A percentile compares a stretch with the other conserved stretches of the same genome.
phyloP scores from a whole-genome alignment of 1,140 invertebrate genomes.

The Zaprionus inermis region DNA sequence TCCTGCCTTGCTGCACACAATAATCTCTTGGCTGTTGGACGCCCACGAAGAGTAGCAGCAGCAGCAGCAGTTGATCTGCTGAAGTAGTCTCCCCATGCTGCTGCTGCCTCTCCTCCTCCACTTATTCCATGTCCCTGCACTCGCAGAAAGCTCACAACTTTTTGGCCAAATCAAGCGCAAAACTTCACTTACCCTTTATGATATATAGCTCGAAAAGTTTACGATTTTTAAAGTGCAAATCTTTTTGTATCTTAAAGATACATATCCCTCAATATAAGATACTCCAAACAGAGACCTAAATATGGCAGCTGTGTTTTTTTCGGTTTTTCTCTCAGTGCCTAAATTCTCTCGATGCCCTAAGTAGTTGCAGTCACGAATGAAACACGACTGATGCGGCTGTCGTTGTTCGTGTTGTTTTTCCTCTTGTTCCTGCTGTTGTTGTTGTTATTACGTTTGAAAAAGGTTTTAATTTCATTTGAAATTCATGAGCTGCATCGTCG shows the following conservation, averaged over 20 bases:
- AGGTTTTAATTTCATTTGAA: constrained; percentile 75
- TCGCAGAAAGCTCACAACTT: constrained; percentile 1
- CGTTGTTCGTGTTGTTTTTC: background rate
- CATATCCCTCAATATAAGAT: background rate
- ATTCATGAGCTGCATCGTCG: constrained; percentile 70
- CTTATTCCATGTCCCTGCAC: background rate
- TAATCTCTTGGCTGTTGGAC: constrained; percentile 53
- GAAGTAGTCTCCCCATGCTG: constrained; percentile 1
- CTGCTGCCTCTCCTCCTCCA: too few relatives aligned
- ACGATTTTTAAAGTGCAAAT: background rate
- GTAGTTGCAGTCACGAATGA: constrained; percentile 42
- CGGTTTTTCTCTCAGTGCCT: background rate
- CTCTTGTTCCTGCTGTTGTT: constrained; percentile 17
- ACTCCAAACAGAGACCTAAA: background rate
- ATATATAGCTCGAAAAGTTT: background rate
- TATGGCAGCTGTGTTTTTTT: background rate
- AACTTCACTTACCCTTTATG: background rate
- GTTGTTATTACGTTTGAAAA: constrained; percentile 53
- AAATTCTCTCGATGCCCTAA: too few relatives aligned
- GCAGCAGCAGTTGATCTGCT: constrained; percentile 5
- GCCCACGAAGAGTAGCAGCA: constrained; percentile 20
- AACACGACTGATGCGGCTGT: constrained; percentile 36
- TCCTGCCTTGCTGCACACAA: constrained; percentile 54
- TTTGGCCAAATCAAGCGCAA: background rate
- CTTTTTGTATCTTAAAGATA: constrained; percentile 1